These are phyloP conservation scores for Lycopodina hypogea DNA, from an alignment of 37 sponge, comb jelly and placozoan species.

Conservation along the genomic window DNA sequence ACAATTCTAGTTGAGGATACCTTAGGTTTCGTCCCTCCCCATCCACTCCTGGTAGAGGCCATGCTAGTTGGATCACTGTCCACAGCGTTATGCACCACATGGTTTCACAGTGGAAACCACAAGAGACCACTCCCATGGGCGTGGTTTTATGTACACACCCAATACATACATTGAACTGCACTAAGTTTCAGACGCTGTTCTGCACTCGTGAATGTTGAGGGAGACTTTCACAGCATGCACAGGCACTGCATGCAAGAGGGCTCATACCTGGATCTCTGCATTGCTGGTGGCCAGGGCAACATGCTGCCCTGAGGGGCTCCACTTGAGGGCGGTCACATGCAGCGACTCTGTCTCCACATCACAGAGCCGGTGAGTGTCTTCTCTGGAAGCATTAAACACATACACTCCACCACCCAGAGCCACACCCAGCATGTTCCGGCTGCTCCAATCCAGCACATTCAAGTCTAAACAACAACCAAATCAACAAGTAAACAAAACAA, in stretches of 20 bases:
- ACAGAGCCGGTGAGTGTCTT: slow-evolving; percentile 43
- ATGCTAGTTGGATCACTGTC: too few relatives aligned
- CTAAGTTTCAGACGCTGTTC: too few relatives aligned
- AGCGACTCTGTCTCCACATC: background rate
- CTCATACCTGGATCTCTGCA: slow-evolving; percentile 74
- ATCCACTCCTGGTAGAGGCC: too few relatives aligned
- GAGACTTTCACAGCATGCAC: background rate
- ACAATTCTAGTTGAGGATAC: too few relatives aligned
- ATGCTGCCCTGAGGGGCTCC: slow-evolving; percentile 59
- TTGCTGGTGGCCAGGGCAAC: slow-evolving; percentile 78
- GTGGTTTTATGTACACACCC: too few relatives aligned
- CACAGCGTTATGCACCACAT: too few relatives aligned
- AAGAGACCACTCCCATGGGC: too few relatives aligned
- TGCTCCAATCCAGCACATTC: slow-evolving; percentile 92
- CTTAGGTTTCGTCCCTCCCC: too few relatives aligned
- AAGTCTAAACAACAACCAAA: slow-evolving; percentile 51
- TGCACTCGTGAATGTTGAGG: background rate
- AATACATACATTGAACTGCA: too few relatives aligned
- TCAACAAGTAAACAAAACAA: slow-evolving; percentile 10
- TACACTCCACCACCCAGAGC: slow-evolving; percentile 77
- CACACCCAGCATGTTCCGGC: slow-evolving; percentile 60
- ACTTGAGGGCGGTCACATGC: slow-evolving; percentile 60
- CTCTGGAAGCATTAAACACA: slow-evolving; percentile 70
- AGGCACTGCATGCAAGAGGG: too few relatives aligned
- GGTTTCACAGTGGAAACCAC: too few relatives aligned